Conservation (phyloP, 1,140 invertebrate species). For the Elysia chlorotica region DNA sequence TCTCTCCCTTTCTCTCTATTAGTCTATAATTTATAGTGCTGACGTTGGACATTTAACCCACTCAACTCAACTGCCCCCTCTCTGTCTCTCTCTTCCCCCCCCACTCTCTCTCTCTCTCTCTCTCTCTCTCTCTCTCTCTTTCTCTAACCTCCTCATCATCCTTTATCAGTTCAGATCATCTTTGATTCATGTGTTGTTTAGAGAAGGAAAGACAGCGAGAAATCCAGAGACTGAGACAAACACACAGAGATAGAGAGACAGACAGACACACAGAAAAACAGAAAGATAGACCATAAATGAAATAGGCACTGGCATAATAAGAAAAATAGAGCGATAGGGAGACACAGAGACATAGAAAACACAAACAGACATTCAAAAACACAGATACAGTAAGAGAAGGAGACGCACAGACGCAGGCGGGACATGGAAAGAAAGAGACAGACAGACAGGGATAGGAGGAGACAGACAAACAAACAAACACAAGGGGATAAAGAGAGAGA, state of each 20-base stretch:
- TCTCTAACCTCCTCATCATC: not conserved
- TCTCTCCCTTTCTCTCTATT: too few species aligned
- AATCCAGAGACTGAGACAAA: not conserved
- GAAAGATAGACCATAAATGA: not conserved
- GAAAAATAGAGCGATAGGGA: too few species aligned
- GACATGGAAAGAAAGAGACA: not conserved
- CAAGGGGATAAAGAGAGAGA: not conserved
- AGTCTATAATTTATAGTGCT: too few species aligned
- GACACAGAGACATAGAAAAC: too few species aligned
- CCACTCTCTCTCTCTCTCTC: not conserved
- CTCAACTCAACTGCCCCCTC: too few species aligned
- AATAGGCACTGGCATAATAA: not conserved
- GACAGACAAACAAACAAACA: constrained; percentile 1
- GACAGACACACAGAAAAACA: not conserved
- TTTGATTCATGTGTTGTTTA: too few species aligned
- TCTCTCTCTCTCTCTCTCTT: not conserved
- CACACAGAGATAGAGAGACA: not conserved
- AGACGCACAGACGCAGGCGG: not conserved
- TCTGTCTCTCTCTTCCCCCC: not conserved
- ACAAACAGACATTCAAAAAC: too few species aligned
- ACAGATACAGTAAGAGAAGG: not conserved
- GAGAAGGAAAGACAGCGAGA: too few species aligned
- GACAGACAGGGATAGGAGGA: not conserved
- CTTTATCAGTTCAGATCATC: too few species aligned
- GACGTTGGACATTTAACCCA: too few species aligned